Base-by-base conservation (phyloP, 1,140 invertebrate species). In the Drosophila insularis region DNA sequence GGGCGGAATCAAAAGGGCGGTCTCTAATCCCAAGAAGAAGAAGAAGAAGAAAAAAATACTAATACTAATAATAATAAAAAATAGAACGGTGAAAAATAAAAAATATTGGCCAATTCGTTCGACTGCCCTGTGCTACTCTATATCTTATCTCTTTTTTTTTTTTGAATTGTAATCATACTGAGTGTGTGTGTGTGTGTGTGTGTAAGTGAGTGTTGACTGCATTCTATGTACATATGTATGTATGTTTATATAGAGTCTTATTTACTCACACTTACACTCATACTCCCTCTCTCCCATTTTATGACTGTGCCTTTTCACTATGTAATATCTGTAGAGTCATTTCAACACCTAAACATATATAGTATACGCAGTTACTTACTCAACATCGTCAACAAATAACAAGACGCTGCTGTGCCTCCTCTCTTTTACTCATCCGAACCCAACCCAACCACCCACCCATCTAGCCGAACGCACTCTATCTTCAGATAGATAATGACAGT, bases 291-390 rank as follows among this genome's bases (percentile, higher is more conserved):
- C 32, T 35, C 32, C 63, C 59, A 74, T 68, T 66, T 80, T 69
- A 62, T 81, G 43, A 50, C 43, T 50, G 8, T 50, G 43, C 8
- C 43, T 50, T 50, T 50, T 50, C 11, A 21, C 43, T 50, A 50
- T 50, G 7, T 6, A 50, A 50, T 21, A 50, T 50, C 43, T 50
- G 43, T 64, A 50, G 64, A 62, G 81, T 40, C 50, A 62, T 87
- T 87, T 82, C 82, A 82, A 87, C 82, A 87, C 82, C 79, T 87
- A 77, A 72, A 37, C 35, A 11, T 37, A 37, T 13, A 37, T 37
- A 37, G 32, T 75, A 66, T 59, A 75, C 59, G 68, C 71, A 80
- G 62, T 71, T 80, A 77, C 72, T 87, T 87, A 50, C 43, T 87
- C 76, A 64, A 71, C 76, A 87, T 71, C 50, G 68, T 71, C 54